phyloP scores from a whole-genome alignment of 2,888 invertebrate genomes.

The Aquatica leii region DNA sequence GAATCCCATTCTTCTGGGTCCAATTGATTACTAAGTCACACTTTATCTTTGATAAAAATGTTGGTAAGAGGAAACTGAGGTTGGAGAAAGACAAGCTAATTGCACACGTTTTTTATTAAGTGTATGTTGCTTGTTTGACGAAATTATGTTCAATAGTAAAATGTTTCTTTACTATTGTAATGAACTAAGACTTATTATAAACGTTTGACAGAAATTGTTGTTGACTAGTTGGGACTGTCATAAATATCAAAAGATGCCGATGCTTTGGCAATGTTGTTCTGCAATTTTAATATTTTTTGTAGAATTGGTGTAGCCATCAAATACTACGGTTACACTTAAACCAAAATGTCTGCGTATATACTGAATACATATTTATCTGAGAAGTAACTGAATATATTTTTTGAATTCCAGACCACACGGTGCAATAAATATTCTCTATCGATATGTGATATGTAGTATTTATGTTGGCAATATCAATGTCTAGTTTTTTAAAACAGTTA shows the following conservation, averaged over 20 bases:
- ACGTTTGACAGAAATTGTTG: slow-evolving; percentile 47
- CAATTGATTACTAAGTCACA: too few species aligned
- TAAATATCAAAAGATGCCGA: slow-evolving; percentile 48
- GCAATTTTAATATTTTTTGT: slow-evolving; percentile 45
- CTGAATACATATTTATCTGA: slow-evolving; percentile 35
- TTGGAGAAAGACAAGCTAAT: too few species aligned
- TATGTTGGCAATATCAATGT: too few species aligned
- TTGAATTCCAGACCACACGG: slow-evolving; percentile 42
- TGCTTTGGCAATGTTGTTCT: slow-evolving; percentile 45
- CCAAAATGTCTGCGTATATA: slow-evolving; percentile 45
- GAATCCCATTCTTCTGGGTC: too few species aligned
- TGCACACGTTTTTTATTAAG: too few species aligned
- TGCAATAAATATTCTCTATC: too few species aligned
- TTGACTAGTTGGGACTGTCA: slow-evolving; percentile 47
- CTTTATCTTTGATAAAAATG: too few species aligned
- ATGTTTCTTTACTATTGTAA: slow-evolving; percentile 44
- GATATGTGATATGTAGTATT: neutral
- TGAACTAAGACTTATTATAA: slow-evolving; percentile 50
- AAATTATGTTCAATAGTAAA: slow-evolving; percentile 50
- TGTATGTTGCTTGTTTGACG: too few species aligned
- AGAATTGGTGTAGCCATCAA: slow-evolving; percentile 48
- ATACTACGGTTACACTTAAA: slow-evolving; percentile 43
- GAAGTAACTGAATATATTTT: slow-evolving; percentile 40
- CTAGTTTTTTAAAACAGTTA: neutral
- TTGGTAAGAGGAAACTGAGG: too few species aligned